These are phyloP conservation scores for Mico argentatus DNA, from an alignment of 2,797 vertebrate genomes.

Conservation along the genomic window DNA sequence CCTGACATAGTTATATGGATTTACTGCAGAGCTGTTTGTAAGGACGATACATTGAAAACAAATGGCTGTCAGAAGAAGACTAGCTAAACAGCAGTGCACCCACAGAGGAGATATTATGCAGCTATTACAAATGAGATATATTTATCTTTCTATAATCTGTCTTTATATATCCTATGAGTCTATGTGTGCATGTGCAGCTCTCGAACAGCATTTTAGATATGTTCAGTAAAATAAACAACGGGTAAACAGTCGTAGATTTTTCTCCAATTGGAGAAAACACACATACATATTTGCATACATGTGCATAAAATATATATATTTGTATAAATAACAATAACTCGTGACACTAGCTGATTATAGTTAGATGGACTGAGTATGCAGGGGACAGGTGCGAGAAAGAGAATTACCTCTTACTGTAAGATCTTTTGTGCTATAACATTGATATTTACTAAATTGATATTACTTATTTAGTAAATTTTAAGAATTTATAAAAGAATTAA, in stretches of 20 bases:
- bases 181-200: not conserved
- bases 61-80: not conserved
- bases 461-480: not conserved
- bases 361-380: not conserved
- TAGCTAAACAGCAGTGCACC: not conserved
- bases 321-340: not conserved
- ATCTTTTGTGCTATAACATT: not conserved
- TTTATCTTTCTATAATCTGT: not conserved
- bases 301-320: not conserved
- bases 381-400: not conserved
- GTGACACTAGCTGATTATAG: not conserved
- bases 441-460: not conserved
- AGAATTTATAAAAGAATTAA: not conserved
- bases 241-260: not conserved
- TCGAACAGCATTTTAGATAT: not conserved
- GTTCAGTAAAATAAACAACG: not conserved
- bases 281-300: not conserved
- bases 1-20: not conserved
- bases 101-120: not conserved
- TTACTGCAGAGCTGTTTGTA: constrained; percentile 1
- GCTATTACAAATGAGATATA: not conserved
- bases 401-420: not conserved
- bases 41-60: not conserved
- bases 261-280: not conserved
- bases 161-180: not conserved